Percentiles rank a stretch among this genome's conserved stretches.
These are phyloP conservation scores for Trypoxylus dichotomus DNA, from an alignment of 1,140 invertebrate genomes.

Conservation along the genomic window DNA sequence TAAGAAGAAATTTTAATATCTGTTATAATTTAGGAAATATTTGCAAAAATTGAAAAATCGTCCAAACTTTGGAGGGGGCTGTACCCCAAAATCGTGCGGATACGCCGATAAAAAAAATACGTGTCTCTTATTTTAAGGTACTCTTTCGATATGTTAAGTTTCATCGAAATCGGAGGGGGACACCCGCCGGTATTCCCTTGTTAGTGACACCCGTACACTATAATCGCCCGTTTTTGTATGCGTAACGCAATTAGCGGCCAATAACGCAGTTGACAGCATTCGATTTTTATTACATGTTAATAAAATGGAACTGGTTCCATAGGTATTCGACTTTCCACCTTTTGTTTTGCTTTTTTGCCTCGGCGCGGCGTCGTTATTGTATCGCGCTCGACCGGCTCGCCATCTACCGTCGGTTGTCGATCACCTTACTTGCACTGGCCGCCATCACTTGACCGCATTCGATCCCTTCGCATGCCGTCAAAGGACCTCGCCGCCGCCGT, in stretches of 20 bases:
- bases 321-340: not conserved
- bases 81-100: no score
- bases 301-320: not conserved
- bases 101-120: no score
- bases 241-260: constrained; percentile 11
- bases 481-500: not conserved
- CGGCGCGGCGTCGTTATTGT: not conserved
- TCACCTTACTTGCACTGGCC: not conserved
- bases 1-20: no score
- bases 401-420: not conserved
- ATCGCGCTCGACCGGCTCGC: not conserved
- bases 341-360: constrained; percentile 5
- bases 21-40: no score
- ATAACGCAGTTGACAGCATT: not conserved
- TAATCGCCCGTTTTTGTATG: not conserved
- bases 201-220: no score
- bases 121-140: no score
- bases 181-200: no score
- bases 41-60: no score
- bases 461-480: not conserved
- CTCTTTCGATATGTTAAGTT: no score
- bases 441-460: not conserved
- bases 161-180: no score
- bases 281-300: constrained; percentile 23
- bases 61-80: no score